Evolutionary conservation across 2,888 invertebrate species (phyloP).

Genomic region (Drosophila limbata): DNA sequence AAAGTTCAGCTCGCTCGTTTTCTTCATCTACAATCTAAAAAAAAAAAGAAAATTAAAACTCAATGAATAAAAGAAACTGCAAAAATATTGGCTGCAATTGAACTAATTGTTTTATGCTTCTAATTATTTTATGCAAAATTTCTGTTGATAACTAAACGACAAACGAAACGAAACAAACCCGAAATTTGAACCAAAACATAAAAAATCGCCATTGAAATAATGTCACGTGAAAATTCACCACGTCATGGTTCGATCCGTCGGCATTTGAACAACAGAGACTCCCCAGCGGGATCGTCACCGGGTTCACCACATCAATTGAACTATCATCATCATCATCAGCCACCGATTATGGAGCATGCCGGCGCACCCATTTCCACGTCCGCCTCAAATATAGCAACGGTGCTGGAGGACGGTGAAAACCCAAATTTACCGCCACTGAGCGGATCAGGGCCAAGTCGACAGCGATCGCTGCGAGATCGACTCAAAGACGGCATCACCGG

Average conservation of each 20-base stretch:
- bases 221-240: slow-evolving; percentile 85
- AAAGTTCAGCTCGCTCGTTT: slow-evolving; percentile 75
- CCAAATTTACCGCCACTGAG: slow-evolving; percentile 83
- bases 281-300: slow-evolving; percentile 54
- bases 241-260: slow-evolving; percentile 82
- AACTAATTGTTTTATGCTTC: slow-evolving; percentile 78
- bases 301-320: slow-evolving; percentile 71
- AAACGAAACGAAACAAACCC: slow-evolving; percentile 35
- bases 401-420: slow-evolving; percentile 81
- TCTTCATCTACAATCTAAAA: slow-evolving; percentile 63
- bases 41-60: slow-evolving; percentile 28
- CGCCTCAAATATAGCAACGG: slow-evolving; percentile 81
- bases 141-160: slow-evolving; percentile 45
- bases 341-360: slow-evolving; percentile 81
- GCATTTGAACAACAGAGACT: slow-evolving; percentile 71
- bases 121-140: slow-evolving; percentile 79
- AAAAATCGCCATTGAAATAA: slow-evolving; percentile 50
- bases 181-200: slow-evolving; percentile 14
- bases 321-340: slow-evolving; percentile 67
- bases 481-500: slow-evolving; percentile 92
- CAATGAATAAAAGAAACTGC: slow-evolving; percentile 28
- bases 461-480: slow-evolving; percentile 91
- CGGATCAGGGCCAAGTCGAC: slow-evolving; percentile 88
- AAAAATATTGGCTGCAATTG: slow-evolving; percentile 67
- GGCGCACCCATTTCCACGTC: slow-evolving; percentile 79